Evolutionary conservation across 2,797 vertebrate species (phyloP).

Genomic region (Danio jaintianensis): DNA sequence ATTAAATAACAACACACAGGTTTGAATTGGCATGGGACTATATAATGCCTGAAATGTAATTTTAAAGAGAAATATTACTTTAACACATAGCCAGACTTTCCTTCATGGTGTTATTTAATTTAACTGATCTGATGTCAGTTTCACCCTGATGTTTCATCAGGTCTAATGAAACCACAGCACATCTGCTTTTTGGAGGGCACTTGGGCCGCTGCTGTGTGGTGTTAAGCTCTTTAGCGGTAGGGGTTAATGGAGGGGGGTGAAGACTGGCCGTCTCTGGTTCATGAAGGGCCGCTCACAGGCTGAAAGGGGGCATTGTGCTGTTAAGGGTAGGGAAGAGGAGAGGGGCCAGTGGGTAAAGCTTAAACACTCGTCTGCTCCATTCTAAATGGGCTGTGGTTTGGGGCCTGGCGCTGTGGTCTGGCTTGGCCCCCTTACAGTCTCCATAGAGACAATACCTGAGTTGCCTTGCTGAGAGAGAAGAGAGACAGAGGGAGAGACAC

Average conservation of each 20-base stretch:
- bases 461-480: constrained; percentile 52
- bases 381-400: constrained; percentile 72
- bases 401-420: constrained; percentile 72
- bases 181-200: constrained; percentile 10
- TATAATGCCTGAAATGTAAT: neutral
- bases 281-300: constrained; percentile 78
- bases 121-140: neutral
- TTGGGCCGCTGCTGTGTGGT: constrained; percentile 65
- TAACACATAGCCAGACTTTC: neutral
- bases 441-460: constrained; percentile 58
- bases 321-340: constrained; percentile 67
- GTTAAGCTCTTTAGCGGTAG: constrained; percentile 82
- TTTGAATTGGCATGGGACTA: neutral
- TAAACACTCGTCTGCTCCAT: constrained; percentile 67
- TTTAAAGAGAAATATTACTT: neutral
- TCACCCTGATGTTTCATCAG: constrained; percentile 1
- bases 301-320: constrained; percentile 80
- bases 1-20: neutral
- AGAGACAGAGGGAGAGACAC: neutral
- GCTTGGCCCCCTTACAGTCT: constrained; percentile 48
- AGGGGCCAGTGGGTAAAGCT: constrained; percentile 69
- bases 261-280: constrained; percentile 79
- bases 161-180: constrained; percentile 2
- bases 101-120: constrained; percentile 15
- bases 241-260: constrained; percentile 75